Conservation (phyloP, 2,113 vertebrate genomes). For the Nibea coibor region DNA sequence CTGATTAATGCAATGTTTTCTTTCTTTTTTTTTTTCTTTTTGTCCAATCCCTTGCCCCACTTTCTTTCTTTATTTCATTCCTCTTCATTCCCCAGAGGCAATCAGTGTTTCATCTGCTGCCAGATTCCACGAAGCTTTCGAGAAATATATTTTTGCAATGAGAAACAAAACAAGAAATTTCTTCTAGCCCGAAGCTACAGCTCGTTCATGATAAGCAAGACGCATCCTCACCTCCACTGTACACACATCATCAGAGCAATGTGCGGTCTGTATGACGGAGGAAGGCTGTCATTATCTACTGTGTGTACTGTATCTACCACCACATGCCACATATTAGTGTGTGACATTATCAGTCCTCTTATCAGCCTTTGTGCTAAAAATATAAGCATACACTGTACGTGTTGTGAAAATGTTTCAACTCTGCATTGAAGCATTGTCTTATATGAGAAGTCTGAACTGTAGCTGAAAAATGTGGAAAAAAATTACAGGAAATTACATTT, state of each 20-base stretch:
- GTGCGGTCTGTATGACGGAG: neutral
- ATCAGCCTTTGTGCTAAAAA: conserved; percentile 3
- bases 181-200: conserved; percentile 23
- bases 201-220: conserved; percentile 41
- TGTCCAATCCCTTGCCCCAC: conserved; percentile 62
- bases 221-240: conserved; percentile 38
- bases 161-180: neutral
- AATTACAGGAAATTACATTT: neutral
- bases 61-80: conserved; percentile 66
- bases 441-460: neutral
- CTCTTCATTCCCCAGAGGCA: conserved; percentile 52
- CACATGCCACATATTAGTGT: neutral
- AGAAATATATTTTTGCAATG: conserved; percentile 45
- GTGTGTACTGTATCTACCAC: neutral
- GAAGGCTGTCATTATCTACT: neutral
- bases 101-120: conserved; percentile 67
- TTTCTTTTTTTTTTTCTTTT: conserved; percentile 5
- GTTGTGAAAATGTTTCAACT: neutral
- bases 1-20: conserved; percentile 73
- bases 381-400: too few relatives aligned
- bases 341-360: neutral
- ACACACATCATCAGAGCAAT: conserved; percentile 14
- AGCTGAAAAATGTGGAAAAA: neutral
- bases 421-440: neutral
- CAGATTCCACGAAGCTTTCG: conserved; percentile 57